These are phyloP conservation scores for Melanerpes aurifrons DNA, from an alignment of 2,113 vertebrate genomes.

Conservation along the genomic window DNA sequence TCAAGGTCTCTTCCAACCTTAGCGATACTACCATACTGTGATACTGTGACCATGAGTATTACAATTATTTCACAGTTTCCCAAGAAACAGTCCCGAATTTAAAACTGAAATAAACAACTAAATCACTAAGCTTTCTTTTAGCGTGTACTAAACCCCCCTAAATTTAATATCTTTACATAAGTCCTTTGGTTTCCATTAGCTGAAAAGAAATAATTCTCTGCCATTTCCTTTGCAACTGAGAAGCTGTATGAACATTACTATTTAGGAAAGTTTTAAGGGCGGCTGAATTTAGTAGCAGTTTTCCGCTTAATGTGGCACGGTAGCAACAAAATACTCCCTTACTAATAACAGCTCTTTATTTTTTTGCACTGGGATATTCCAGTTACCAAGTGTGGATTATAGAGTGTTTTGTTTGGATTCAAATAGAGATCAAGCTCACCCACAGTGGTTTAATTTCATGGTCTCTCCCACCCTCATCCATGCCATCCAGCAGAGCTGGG, in stretches of 20 bases:
- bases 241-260: neutral
- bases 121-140: neutral
- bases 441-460: neutral
- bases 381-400: conserved; percentile 20
- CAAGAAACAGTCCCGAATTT: neutral
- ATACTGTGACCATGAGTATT: neutral
- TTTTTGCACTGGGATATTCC: conserved; percentile 49
- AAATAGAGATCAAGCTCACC: neutral
- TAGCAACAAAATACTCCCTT: conserved; percentile 37
- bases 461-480: neutral
- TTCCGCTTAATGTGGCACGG: neutral
- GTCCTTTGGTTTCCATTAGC: neutral
- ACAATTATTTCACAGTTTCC: neutral
- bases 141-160: neutral
- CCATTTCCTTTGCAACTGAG: neutral
- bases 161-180: neutral
- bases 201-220: neutral
- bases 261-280: neutral
- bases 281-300: conserved; percentile 38
- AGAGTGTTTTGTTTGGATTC: neutral
- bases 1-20: too few relatives aligned
- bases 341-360: conserved; percentile 49
- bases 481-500: neutral
- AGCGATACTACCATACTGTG: too few relatives aligned
- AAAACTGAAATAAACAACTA: neutral